These are phyloP conservation scores for Antheraea yamamai DNA, from an alignment of 2,888 invertebrate genomes.

Conservation along the genomic window DNA sequence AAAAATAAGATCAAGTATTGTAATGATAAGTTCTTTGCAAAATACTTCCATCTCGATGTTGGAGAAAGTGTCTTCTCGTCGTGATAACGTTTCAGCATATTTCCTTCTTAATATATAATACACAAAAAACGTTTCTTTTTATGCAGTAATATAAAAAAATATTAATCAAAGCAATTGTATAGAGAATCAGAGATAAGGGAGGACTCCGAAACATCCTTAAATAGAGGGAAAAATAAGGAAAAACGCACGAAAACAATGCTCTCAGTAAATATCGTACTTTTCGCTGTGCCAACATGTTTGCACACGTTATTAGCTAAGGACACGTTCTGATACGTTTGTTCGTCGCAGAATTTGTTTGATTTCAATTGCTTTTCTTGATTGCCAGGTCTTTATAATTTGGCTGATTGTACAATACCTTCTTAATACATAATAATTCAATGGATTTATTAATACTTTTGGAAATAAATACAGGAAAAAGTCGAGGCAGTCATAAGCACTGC, in stretches of 20 bases:
- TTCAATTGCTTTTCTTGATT: slow-evolving; percentile 20
- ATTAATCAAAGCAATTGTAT: slow-evolving; percentile 6
- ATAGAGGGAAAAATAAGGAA: slow-evolving; percentile 12
- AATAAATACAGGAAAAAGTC: no score
- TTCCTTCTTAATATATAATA: background rate
- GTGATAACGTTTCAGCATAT: background rate
- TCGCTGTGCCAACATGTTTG: slow-evolving; percentile 30
- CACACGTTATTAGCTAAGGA: slow-evolving; percentile 24
- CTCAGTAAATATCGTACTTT: slow-evolving; percentile 23
- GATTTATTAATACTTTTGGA: no score
- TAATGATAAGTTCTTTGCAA: no score
- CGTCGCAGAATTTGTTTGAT: slow-evolving; percentile 12
- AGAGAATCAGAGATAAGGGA: slow-evolving; percentile 11
- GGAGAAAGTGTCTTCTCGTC: no score
- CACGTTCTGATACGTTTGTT: slow-evolving; percentile 16
- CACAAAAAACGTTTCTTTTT: background rate
- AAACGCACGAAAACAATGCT: slow-evolving; percentile 22
- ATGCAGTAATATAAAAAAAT: background rate
- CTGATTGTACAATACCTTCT: background rate
- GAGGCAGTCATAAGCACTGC: no score
- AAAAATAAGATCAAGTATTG: no score
- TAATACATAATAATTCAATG: no score
- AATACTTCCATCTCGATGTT: no score
- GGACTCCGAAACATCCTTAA: slow-evolving; percentile 13
- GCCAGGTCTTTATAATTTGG: background rate